A percentile compares a stretch with the other conserved stretches of the same genome.
Evolutionary conservation across 2,113 vertebrate genomes (phyloP).

Genomic region (Noturus placidus): DNA sequence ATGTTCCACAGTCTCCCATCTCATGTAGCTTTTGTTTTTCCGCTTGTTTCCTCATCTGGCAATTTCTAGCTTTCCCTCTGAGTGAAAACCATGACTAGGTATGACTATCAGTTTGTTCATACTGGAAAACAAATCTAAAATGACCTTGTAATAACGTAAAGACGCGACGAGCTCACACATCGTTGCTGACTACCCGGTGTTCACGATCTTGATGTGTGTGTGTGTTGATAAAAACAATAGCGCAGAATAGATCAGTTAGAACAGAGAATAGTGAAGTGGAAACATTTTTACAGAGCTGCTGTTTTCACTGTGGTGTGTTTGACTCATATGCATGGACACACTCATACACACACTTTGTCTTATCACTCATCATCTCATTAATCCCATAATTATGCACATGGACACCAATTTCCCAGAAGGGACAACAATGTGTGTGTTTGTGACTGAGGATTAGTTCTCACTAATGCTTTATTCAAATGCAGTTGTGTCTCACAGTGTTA

Average conservation of each 20-base stretch:
- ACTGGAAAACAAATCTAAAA: background rate
- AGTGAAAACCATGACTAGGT: background rate
- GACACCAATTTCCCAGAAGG: slow-evolving; percentile 65
- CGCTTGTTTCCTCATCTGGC: background rate
- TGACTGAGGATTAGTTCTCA: slow-evolving; percentile 9
- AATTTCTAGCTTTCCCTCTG: background rate
- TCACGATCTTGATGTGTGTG: background rate
- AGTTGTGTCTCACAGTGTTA: background rate
- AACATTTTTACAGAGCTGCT: slow-evolving; percentile 13
- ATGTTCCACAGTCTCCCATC: background rate
- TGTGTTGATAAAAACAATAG: background rate
- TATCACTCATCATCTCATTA: slow-evolving; percentile 55
- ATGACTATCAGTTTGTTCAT: background rate
- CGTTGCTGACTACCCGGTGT: background rate
- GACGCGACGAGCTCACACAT: background rate
- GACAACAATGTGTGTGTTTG: slow-evolving; percentile 54
- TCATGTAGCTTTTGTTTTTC: background rate
- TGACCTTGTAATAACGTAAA: background rate
- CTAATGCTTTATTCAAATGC: background rate
- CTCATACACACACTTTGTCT: background rate
- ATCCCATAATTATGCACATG: slow-evolving; percentile 64
- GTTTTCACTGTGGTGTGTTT: slow-evolving; percentile 29
- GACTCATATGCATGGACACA: slow-evolving; percentile 12
- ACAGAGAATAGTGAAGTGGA: background rate
- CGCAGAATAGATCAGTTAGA: background rate